Evolutionary conservation across 2,888 invertebrate species (phyloP).

Genomic region (Tetragnatha montana): DNA sequence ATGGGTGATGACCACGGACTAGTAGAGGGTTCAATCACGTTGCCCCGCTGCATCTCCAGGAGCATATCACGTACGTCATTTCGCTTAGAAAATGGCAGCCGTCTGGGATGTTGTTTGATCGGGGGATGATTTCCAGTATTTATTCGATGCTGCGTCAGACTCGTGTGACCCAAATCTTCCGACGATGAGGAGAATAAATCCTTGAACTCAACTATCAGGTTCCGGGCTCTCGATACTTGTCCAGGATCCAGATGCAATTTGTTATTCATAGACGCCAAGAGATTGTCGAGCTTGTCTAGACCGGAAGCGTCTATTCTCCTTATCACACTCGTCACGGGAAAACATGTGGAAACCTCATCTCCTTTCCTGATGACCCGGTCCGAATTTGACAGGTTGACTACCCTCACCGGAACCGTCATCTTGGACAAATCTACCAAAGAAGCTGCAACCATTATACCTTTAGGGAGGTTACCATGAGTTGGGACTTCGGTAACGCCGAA

Average conservation of each 20-base stretch:
- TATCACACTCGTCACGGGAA: neutral
- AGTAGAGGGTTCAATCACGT: neutral
- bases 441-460: no score
- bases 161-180: neutral
- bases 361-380: neutral
- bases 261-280: no score
- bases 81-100: neutral
- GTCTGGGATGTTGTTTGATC: neutral
- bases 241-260: no score
- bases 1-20: slow-evolving; percentile 29
- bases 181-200: neutral
- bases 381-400: neutral
- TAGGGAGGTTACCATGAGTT: no score
- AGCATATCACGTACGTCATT: neutral
- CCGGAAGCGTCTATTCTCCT: no score
- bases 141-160: neutral
- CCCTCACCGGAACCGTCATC: neutral
- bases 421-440: neutral
- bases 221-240: no score
- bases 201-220: neutral
- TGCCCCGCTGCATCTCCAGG: neutral
- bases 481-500: no score
- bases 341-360: neutral
- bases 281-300: no score
- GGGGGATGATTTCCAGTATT: neutral